A percentile compares a stretch with the other conserved stretches of the same genome.
Conservation (phyloP, 2,888 invertebrate genomes). For the Polia nebulosa region DNA sequence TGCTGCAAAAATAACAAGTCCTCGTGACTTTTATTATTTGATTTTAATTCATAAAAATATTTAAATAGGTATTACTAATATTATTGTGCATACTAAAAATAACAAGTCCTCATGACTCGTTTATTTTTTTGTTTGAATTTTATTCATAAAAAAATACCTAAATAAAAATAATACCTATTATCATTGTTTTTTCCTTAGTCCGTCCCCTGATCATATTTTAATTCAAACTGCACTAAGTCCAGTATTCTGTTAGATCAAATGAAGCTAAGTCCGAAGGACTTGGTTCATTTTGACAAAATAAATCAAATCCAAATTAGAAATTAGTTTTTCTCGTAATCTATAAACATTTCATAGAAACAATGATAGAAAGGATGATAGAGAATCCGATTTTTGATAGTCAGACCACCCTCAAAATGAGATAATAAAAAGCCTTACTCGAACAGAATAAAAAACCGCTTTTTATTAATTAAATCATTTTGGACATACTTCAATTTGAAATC, state of each 20-base stretch:
- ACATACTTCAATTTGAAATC: constrained; percentile 8
- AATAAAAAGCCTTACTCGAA: constrained; percentile 10
- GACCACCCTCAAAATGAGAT: constrained; percentile 20
- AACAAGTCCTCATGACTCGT: constrained; percentile 7
- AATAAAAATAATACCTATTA: constrained; percentile 4
- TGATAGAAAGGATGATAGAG: constrained; percentile 24
- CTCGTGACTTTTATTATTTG: constrained; percentile 11
- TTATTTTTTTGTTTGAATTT: constrained; percentile 7
- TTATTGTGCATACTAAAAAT: constrained; percentile 7
- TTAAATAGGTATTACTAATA: constrained; percentile 12
- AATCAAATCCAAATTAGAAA: constrained; percentile 23
- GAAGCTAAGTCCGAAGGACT: constrained; percentile 53
- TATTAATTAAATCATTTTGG: not conserved
- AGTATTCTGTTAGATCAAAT: constrained; percentile 54
- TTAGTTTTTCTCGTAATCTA: constrained; percentile 16
- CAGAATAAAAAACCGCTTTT: constrained; percentile 14
- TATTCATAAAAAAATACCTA: constrained; percentile 9
- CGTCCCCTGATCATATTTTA: constrained; percentile 31
- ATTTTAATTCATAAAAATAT: constrained; percentile 14
- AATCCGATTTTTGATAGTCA: constrained; percentile 27
- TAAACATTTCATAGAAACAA: constrained; percentile 20
- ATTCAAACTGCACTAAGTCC: constrained; percentile 50
- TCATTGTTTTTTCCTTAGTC: constrained; percentile 12
- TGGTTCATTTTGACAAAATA: constrained; percentile 29
- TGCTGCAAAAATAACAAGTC: constrained; percentile 8